Evolutionary conservation across 2,888 invertebrate species (phyloP).

Genomic region (Rhagonycha fulva): DNA sequence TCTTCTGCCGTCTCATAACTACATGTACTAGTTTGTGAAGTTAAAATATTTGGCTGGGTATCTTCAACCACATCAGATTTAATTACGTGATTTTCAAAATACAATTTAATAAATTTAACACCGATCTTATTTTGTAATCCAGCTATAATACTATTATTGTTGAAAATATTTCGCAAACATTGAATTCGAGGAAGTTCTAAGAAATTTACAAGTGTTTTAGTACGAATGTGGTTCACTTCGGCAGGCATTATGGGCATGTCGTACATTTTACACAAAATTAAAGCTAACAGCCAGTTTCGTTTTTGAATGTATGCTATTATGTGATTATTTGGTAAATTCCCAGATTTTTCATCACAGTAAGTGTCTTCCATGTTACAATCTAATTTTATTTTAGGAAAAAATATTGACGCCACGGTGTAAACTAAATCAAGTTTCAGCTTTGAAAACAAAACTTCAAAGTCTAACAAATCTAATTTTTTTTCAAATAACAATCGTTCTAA

Average conservation of each 20-base stretch:
- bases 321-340: constrained; percentile 55
- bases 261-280: constrained; percentile 69
- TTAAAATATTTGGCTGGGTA: constrained; percentile 13
- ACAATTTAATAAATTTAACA: constrained; percentile 57
- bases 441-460: constrained; percentile 70
- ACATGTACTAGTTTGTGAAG: constrained; percentile 29
- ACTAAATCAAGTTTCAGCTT: constrained; percentile 74
- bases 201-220: constrained; percentile 64
- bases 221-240: constrained; percentile 59
- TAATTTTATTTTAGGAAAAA: constrained; percentile 68
- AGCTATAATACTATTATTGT: constrained; percentile 63
- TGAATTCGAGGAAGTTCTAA: constrained; percentile 62
- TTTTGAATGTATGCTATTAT: constrained; percentile 66
- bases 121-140: constrained; percentile 62
- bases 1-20: constrained; percentile 47
- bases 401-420: constrained; percentile 73
- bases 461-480: constrained; percentile 66
- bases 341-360: constrained; percentile 38
- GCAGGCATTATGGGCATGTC: constrained; percentile 59
- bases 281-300: constrained; percentile 71
- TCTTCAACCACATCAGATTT: constrained; percentile 33
- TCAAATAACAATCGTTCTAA: constrained; percentile 72
- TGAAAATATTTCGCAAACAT: constrained; percentile 59
- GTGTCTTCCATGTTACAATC: constrained; percentile 60
- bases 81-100: constrained; percentile 50